These are phyloP conservation scores for Calyptomena viridis DNA, from an alignment of 2,113 vertebrate species.

Conservation along the genomic window DNA sequence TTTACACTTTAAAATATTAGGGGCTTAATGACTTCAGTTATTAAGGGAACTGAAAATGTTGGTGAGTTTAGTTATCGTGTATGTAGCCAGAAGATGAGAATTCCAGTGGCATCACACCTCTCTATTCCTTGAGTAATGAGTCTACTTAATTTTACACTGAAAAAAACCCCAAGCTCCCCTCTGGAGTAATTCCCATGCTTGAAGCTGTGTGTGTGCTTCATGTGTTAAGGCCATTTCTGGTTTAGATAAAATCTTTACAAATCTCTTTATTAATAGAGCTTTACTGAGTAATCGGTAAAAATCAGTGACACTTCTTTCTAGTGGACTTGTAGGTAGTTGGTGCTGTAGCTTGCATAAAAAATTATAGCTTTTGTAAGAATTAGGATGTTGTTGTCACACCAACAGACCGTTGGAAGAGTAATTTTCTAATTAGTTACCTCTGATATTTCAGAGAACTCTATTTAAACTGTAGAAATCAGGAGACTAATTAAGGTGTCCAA, in stretches of 20 bases:
- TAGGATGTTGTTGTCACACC: background rate
- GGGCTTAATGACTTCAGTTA: background rate
- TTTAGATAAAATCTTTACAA: background rate
- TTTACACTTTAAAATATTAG: background rate
- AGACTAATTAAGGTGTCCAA: background rate
- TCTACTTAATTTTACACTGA: background rate
- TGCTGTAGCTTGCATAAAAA: background rate
- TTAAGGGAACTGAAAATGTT: background rate
- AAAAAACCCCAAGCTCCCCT: background rate
- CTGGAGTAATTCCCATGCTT: background rate
- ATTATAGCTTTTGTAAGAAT: background rate
- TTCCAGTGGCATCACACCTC: background rate
- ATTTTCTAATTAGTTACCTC: background rate
- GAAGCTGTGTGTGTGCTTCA: background rate
- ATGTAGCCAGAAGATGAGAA: background rate
- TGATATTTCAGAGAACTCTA: background rate
- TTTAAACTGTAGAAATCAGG: background rate
- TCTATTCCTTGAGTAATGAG: background rate
- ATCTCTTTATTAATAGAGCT: background rate
- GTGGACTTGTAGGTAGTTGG: background rate
- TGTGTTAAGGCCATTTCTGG: background rate
- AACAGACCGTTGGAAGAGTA: background rate
- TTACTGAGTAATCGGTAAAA: background rate
- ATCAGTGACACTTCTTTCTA: background rate
- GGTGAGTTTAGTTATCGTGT: rapidly evolving